These are phyloP conservation scores for Brachyistius frenatus DNA, from an alignment of 2,113 vertebrate genomes.

Conservation along the genomic window DNA sequence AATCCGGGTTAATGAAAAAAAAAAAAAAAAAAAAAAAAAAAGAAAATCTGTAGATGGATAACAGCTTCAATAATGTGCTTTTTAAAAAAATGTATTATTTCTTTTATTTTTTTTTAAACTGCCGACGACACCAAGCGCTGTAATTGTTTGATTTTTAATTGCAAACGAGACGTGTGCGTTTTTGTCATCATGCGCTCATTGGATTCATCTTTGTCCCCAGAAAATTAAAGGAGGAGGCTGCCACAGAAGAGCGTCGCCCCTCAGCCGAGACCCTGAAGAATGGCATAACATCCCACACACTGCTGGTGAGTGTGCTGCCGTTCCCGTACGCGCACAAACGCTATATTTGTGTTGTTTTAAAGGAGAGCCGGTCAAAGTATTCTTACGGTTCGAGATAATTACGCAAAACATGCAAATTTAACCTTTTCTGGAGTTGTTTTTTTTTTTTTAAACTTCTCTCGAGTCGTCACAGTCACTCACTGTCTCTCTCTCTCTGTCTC, in stretches of 20 bases:
- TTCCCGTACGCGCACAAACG: not conserved
- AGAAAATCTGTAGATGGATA: constrained; percentile 30
- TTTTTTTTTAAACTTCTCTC: constrained; percentile 28
- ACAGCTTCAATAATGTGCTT: not conserved
- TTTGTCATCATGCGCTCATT: constrained; percentile 1
- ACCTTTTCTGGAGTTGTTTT: constrained; percentile 27
- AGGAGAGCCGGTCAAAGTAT: constrained; percentile 37
- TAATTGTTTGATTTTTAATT: not conserved
- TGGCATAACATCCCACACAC: constrained; percentile 80
- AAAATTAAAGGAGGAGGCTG: constrained; percentile 75
- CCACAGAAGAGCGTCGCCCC: constrained; percentile 61
- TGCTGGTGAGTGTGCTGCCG: constrained; percentile 69
- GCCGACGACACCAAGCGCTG: not conserved
- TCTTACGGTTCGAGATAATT: constrained; percentile 12
- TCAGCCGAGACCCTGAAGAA: constrained; percentile 76
- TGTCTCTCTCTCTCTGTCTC: constrained; percentile 18
- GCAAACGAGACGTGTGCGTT: constrained; percentile 13
- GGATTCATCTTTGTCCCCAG: constrained; percentile 64
- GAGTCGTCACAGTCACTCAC: constrained; percentile 3
- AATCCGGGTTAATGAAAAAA: constrained; percentile 40
- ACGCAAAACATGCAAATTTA: constrained; percentile 49
- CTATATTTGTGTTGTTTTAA: not conserved
- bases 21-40: constrained; percentile 12
- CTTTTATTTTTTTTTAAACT: not conserved
- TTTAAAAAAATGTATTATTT: too few relatives aligned